phyloP scores from a whole-genome alignment of 92 coral and sea anemone species.

The Scolanthus callimorphus region DNA sequence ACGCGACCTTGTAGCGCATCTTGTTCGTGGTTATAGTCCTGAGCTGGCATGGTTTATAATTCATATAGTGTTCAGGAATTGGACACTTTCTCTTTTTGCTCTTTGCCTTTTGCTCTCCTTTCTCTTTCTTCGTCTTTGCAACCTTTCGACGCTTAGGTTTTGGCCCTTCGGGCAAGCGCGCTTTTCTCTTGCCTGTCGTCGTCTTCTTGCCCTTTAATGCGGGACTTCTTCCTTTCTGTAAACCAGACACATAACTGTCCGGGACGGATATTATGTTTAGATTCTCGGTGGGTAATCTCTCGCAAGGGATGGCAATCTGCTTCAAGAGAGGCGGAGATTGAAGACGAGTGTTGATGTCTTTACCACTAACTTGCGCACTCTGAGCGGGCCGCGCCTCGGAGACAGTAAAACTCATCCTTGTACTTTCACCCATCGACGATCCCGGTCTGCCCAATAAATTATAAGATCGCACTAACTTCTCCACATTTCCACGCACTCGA shows the following conservation, averaged over 20 bases:
- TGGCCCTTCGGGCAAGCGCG: not conserved
- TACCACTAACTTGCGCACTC: too few species aligned
- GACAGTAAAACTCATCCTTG: too few species aligned
- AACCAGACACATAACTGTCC: not conserved
- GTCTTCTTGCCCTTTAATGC: not conserved
- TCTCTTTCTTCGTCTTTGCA: not conserved
- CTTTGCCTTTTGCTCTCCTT: not conserved
- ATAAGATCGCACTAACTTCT: not conserved
- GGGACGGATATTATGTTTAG: not conserved
- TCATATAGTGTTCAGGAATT: conserved; percentile 35
- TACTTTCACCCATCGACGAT: too few species aligned
- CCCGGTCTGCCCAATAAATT: not conserved
- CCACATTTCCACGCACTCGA: not conserved
- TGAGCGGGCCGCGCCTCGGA: too few species aligned
- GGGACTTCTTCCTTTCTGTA: not conserved
- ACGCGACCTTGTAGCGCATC: conserved; percentile 65
- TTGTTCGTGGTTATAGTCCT: conserved; percentile 30
- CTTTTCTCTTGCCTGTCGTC: not conserved
- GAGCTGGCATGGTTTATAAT: conserved; percentile 36
- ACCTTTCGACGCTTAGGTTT: not conserved
- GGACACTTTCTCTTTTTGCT: not conserved
- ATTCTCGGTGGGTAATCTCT: not conserved
- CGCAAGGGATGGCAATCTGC: too few species aligned
- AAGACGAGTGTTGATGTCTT: too few species aligned
- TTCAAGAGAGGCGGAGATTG: too few species aligned